Percentiles rank a stretch among this genome's conserved stretches.
Evolutionary conservation across 2,888 invertebrate genomes (phyloP).

Genomic region (Agrotis puta): DNA sequence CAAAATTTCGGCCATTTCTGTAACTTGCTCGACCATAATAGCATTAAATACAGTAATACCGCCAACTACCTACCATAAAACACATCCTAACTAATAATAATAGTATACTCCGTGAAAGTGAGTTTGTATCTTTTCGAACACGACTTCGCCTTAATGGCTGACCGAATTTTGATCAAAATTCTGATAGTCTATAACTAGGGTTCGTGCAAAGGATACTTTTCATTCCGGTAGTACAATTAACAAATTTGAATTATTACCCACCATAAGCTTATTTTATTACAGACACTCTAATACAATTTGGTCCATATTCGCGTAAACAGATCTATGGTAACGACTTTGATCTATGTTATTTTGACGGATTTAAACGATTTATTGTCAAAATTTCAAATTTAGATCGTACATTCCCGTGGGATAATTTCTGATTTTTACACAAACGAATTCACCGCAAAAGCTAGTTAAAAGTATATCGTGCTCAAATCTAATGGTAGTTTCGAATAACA

Average conservation of each 20-base stretch:
- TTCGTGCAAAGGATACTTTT: too few species aligned
- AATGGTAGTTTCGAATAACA: constrained; percentile 65
- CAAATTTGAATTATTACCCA: too few species aligned
- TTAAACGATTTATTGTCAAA: too few species aligned
- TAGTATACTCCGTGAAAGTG: neutral
- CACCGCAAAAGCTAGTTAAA: constrained; percentile 9
- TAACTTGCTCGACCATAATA: constrained; percentile 19
- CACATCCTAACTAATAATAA: neutral
- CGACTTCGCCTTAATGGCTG: neutral
- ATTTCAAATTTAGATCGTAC: neutral
- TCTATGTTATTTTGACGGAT: too few species aligned
- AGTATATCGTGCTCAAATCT: constrained; percentile 51
- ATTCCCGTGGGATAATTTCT: neutral
- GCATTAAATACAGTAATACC: constrained; percentile 13
- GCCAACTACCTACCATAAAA: constrained; percentile 22
- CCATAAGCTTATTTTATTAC: too few species aligned
- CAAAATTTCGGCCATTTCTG: constrained; percentile 8
- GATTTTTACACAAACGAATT: neutral
- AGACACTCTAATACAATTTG: too few species aligned
- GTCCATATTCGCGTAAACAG: too few species aligned
- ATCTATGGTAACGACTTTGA: too few species aligned
- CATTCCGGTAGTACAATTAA: too few species aligned
- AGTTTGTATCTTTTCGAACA: neutral
- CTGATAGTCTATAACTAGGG: too few species aligned
- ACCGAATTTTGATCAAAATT: too few species aligned